phyloP scores from a whole-genome alignment of 2,797 vertebrate genomes.

The Tokudaia tokunoshimensis region DNA sequence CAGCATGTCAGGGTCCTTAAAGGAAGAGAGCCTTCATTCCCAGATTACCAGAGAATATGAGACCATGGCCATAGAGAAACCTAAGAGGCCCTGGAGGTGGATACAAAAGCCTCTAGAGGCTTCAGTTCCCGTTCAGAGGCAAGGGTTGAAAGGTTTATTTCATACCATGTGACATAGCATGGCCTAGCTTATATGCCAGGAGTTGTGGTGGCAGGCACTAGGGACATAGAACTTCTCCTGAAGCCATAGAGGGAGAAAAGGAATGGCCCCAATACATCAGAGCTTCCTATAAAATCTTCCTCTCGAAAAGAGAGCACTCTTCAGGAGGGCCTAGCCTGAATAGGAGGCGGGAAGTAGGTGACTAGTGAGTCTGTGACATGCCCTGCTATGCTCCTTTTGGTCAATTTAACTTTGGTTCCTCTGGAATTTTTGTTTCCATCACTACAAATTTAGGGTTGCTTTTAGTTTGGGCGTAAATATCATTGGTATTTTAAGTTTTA shows the following conservation, averaged over 20 bases:
- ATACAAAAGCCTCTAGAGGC: too few species aligned
- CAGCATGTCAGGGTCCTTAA: neutral
- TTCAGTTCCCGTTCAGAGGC: neutral
- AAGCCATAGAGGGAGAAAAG: neutral
- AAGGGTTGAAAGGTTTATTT: neutral
- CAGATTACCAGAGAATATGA: neutral
- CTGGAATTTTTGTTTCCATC: neutral
- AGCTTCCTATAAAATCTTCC: neutral
- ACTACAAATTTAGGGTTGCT: neutral
- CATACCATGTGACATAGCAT: neutral
- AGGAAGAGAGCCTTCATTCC: neutral
- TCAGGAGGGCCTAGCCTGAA: too few species aligned
- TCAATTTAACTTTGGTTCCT: neutral
- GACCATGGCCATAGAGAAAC: neutral
- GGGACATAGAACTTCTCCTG: neutral
- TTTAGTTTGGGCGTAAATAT: neutral
- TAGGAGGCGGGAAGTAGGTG: neutral
- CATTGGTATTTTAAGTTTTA: neutral
- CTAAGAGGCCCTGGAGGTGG: neutral
- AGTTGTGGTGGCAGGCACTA: too few species aligned
- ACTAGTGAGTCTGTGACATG: neutral
- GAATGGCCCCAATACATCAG: neutral
- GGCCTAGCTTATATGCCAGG: neutral
- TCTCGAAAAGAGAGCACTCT: neutral
- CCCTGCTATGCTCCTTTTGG: neutral